Conservation (phyloP, 2,113 vertebrate species). For the Rana temporaria region DNA sequence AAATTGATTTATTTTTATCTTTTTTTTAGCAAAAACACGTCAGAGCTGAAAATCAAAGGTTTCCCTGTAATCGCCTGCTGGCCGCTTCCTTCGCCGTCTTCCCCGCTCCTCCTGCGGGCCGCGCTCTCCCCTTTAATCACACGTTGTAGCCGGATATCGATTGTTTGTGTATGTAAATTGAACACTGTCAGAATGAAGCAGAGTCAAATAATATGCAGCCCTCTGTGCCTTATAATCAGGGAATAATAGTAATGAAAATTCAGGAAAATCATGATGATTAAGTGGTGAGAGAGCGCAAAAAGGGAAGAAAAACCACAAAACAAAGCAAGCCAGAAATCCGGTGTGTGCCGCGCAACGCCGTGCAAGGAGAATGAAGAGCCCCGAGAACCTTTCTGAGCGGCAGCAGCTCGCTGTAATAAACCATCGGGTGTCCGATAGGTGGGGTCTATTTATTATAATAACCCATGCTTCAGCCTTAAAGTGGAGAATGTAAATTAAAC, state of each 20-base stretch:
- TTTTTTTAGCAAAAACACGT: background rate
- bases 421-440: too few relatives aligned
- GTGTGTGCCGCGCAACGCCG: too few relatives aligned
- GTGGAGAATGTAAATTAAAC: too few relatives aligned
- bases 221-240: slow-evolving; percentile 25
- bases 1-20: slow-evolving; percentile 8
- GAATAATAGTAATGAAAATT: slow-evolving; percentile 45
- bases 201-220: slow-evolving; percentile 17
- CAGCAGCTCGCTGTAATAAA: too few relatives aligned
- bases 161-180: slow-evolving; percentile 46
- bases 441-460: too few relatives aligned
- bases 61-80: background rate
- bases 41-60: slow-evolving; percentile 13
- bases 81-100: background rate
- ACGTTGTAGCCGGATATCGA: slow-evolving; percentile 26
- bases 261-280: slow-evolving; percentile 20
- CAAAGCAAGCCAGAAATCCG: background rate
- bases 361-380: background rate
- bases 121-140: slow-evolving; percentile 13
- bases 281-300: slow-evolving; percentile 35
- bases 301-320: background rate
- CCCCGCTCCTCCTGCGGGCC: background rate
- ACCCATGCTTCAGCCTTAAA: too few relatives aligned
- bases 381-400: background rate
- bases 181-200: slow-evolving; percentile 27